Evolutionary conservation across 1,140 invertebrate genomes (phyloP).

Genomic region (Caenorhabditis tropicalis): DNA sequence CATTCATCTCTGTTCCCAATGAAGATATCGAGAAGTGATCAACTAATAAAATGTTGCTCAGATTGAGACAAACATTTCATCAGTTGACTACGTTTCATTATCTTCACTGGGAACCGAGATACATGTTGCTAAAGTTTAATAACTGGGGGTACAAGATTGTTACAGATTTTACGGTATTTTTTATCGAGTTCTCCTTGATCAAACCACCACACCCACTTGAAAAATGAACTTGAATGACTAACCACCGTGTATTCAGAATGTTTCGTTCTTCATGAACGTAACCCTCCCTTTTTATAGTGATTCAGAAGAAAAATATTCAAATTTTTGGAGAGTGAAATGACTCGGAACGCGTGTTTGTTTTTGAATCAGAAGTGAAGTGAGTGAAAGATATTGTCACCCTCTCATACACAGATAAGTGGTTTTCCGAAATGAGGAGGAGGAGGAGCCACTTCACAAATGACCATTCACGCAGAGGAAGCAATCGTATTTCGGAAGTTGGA

Average conservation of each 20-base stretch:
- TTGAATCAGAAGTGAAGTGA: constrained; percentile 39
- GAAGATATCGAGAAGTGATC: no score
- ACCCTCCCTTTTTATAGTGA: not conserved
- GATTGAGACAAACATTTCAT: no score
- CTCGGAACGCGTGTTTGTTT: not conserved
- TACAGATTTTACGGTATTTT: no score
- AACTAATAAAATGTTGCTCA: no score
- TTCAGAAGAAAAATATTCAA: not conserved
- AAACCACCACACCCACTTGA: not conserved
- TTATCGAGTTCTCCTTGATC: no score
- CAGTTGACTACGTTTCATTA: no score
- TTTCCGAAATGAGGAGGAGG: not conserved
- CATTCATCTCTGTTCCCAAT: no score
- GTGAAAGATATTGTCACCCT: constrained; percentile 10
- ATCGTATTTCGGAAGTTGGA: no score
- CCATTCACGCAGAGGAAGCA: constrained; percentile 1
- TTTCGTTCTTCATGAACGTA: not conserved
- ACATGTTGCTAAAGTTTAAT: no score
- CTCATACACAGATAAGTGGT: not conserved
- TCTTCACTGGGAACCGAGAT: no score
- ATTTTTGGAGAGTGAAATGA: not conserved
- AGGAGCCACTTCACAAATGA: constrained; percentile 10
- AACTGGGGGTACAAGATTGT: no score
- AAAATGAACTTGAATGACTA: not conserved
- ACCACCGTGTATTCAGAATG: not conserved